Percentiles rank a stretch among this genome's conserved stretches.
phyloP scores from a whole-genome alignment of 2,113 vertebrate genomes.

The Romanogobio albipinnatus region DNA sequence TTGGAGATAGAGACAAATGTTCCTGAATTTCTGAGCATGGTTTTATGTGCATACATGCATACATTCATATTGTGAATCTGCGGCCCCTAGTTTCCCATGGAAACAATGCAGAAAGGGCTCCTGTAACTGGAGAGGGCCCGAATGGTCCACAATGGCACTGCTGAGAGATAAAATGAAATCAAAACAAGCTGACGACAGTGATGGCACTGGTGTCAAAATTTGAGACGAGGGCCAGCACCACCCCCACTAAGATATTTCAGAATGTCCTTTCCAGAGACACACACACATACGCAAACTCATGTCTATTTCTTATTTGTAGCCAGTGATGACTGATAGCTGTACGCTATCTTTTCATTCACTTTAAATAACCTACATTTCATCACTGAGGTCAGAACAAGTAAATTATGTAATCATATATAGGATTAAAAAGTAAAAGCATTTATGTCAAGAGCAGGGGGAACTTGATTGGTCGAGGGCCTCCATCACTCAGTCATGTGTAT shows the following conservation, averaged over 20 bases:
- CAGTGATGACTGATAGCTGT: background rate
- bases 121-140: conserved; percentile 74
- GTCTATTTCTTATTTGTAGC: background rate
- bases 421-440: conserved; percentile 20
- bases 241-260: conserved; percentile 50
- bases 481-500: conserved; percentile 64
- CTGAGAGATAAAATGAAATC: conserved; percentile 79
- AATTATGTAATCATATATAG: conserved; percentile 16
- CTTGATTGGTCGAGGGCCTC: conserved; percentile 47
- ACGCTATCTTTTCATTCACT: background rate
- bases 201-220: conserved; percentile 75
- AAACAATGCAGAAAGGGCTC: conserved; percentile 68
- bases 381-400: background rate
- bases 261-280: conserved; percentile 25
- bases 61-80: conserved; percentile 9
- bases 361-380: background rate
- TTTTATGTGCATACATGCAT: conserved; percentile 58
- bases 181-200: conserved; percentile 81
- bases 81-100: conserved; percentile 75
- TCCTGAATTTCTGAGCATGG: conserved; percentile 65
- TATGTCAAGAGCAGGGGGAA: conserved; percentile 8
- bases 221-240: conserved; percentile 64
- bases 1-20: conserved; percentile 69
- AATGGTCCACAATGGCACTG: conserved; percentile 69
- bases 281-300: conserved; percentile 22